These are phyloP conservation scores for Hemibagrus wyckioides DNA, from an alignment of 2,113 vertebrate genomes.

Conservation along the genomic window DNA sequence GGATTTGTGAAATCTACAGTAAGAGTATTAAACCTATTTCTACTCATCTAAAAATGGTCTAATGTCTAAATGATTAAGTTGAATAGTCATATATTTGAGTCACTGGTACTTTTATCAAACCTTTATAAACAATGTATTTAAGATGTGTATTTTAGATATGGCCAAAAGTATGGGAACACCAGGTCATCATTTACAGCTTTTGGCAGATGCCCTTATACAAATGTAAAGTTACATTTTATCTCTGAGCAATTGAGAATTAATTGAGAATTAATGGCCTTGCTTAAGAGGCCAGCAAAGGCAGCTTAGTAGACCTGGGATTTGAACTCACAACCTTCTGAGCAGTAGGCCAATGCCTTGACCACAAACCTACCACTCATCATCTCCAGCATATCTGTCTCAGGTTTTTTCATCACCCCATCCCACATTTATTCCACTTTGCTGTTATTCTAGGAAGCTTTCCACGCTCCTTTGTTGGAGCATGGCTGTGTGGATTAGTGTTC, in stretches of 20 bases:
- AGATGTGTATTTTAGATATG: no score
- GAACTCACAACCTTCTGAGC: neutral
- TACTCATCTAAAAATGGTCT: neutral
- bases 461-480: neutral
- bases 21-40: neutral
- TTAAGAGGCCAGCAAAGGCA: no score
- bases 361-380: no score
- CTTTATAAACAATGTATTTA: neutral
- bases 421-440: neutral
- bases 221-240: no score
- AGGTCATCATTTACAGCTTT: no score
- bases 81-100: neutral
- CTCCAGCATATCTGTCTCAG: no score
- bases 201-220: no score
- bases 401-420: neutral
- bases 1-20: neutral
- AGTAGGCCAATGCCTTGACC: no score
- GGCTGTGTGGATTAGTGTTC: neutral
- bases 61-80: neutral
- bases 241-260: no score
- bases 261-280: no score
- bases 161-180: no score
- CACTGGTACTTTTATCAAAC: neutral
- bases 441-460: neutral
- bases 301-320: no score